Evolutionary conservation across 2,797 vertebrate genomes (phyloP).

Genomic region (Rhinella marina): DNA sequence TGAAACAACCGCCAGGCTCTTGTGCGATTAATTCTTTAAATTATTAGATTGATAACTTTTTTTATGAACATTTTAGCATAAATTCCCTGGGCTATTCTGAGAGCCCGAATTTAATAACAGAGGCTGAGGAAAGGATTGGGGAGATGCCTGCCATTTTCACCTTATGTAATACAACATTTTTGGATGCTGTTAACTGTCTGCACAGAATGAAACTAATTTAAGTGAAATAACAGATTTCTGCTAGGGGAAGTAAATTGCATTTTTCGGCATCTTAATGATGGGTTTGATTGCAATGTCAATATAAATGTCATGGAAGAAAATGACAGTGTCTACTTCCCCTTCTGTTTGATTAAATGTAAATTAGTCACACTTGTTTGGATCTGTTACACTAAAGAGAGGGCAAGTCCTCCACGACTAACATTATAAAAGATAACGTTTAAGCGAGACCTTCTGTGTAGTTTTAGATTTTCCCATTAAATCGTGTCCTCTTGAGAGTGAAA

Average conservation of each 20-base stretch:
- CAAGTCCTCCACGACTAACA: constrained; percentile 48
- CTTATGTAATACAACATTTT: constrained; percentile 44
- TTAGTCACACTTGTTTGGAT: constrained; percentile 63
- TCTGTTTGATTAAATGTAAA: constrained; percentile 64
- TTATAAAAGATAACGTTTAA: constrained; percentile 55
- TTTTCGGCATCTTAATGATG: constrained; percentile 67
- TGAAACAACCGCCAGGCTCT: constrained; percentile 8
- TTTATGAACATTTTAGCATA: constrained; percentile 30
- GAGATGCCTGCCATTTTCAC: constrained; percentile 56
- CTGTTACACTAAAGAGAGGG: constrained; percentile 35
- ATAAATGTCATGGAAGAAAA: constrained; percentile 66
- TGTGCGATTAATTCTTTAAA: constrained; percentile 40
- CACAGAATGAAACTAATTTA: constrained; percentile 61
- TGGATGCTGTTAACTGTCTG: constrained; percentile 17
- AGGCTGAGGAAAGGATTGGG: background rate
- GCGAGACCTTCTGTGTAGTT: constrained; percentile 42
- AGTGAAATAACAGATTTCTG: constrained; percentile 60
- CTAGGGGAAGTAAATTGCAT: constrained; percentile 63
- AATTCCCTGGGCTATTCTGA: constrained; percentile 40
- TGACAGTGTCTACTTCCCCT: constrained; percentile 62
- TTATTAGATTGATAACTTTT: constrained; percentile 21
- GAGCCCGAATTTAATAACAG: constrained; percentile 41
- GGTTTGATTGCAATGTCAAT: constrained; percentile 68
- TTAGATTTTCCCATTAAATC: background rate
- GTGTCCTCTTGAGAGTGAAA: constrained; percentile 9